These are phyloP conservation scores for Cuculus canorus DNA, from an alignment of 2,797 vertebrate species.

Conservation along the genomic window DNA sequence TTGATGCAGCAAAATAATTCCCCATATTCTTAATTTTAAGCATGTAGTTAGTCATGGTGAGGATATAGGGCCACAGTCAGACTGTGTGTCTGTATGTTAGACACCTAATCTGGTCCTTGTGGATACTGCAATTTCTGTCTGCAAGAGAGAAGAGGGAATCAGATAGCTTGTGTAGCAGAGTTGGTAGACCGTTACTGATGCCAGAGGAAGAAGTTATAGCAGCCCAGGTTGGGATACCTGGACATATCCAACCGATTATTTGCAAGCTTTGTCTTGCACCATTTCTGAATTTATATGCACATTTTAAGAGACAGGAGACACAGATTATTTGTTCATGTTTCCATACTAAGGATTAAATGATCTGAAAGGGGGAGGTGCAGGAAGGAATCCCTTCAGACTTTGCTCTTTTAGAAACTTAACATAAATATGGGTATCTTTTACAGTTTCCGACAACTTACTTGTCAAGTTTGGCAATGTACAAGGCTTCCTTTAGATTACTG, in stretches of 20 bases:
- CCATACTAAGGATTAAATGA: background rate
- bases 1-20: background rate
- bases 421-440: background rate
- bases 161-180: background rate
- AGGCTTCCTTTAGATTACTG: background rate
- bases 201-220: background rate
- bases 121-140: accelerated
- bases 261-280: background rate
- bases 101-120: background rate
- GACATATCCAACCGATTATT: background rate
- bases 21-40: background rate
- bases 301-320: background rate
- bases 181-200: background rate
- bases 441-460: background rate
- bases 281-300: background rate
- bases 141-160: background rate
- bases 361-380: background rate
- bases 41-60: accelerated
- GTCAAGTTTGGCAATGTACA: background rate
- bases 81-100: accelerated
- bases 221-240: background rate
- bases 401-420: background rate
- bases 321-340: background rate
- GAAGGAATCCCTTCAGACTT: background rate
- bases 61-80: too few relatives aligned